A percentile compares a stretch with the other conserved stretches of the same genome.
Evolutionary conservation across 2,113 vertebrate species (phyloP).

Genomic region (Coturnix japonica): DNA sequence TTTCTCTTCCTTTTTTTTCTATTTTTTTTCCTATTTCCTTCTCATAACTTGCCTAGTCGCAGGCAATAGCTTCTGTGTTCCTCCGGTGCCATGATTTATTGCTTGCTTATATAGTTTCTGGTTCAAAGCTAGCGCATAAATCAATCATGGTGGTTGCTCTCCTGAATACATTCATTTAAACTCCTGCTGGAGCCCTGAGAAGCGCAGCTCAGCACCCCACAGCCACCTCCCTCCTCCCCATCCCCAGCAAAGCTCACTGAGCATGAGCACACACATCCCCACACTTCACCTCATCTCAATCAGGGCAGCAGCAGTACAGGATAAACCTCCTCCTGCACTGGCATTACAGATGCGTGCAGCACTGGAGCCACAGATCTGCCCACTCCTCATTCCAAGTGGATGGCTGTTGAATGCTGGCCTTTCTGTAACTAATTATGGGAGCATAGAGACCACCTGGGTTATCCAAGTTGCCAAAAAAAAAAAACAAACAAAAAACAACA

Average conservation of each 20-base stretch:
- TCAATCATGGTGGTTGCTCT: background rate
- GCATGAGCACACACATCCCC: background rate
- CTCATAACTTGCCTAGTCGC: background rate
- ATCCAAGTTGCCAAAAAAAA: background rate
- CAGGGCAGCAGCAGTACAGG: background rate
- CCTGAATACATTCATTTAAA: background rate
- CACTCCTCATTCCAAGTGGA: background rate
- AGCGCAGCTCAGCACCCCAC: background rate
- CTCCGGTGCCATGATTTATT: background rate
- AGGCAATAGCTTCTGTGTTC: conserved; percentile 25
- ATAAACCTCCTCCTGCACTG: background rate
- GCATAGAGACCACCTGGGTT: background rate
- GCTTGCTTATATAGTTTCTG: background rate
- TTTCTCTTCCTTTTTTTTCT: background rate
- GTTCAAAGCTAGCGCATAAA: background rate
- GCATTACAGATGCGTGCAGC: background rate
- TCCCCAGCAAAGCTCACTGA: background rate
- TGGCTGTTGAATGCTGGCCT: background rate
- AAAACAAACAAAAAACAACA: background rate
- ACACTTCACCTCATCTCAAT: background rate
- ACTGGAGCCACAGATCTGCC: background rate
- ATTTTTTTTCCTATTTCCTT: background rate
- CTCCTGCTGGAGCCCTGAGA: background rate
- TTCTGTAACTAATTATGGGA: background rate
- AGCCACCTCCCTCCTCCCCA: background rate